phyloP scores from a whole-genome alignment of 2,113 vertebrate genomes.

The Syngnathus floridae region DNA sequence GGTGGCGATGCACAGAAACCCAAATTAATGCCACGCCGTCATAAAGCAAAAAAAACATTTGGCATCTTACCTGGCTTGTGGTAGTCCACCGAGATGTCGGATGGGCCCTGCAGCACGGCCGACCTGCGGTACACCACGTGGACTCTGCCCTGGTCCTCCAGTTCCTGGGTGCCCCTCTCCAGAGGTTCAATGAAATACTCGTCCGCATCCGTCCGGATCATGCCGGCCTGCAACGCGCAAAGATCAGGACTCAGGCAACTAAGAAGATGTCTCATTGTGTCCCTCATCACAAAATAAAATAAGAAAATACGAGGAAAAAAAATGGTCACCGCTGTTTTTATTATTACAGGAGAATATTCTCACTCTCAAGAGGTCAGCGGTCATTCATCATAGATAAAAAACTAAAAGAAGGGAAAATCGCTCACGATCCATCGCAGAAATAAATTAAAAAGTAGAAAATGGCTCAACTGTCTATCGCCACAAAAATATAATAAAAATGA shows the following conservation, averaged over 20 bases:
- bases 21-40: background rate
- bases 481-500: too few relatives aligned
- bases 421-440: too few relatives aligned
- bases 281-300: too few relatives aligned
- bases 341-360: too few relatives aligned
- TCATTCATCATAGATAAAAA: too few relatives aligned
- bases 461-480: too few relatives aligned
- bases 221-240: conserved; percentile 78
- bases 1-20: background rate
- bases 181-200: conserved; percentile 97
- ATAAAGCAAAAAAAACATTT: background rate
- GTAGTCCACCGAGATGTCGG: conserved; percentile 68
- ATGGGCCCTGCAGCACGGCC: conserved; percentile 59
- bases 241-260: background rate
- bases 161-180: conserved; percentile 85
- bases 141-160: conserved; percentile 85
- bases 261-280: background rate
- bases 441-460: too few relatives aligned
- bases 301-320: too few relatives aligned
- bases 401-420: too few relatives aligned
- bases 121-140: conserved; percentile 92
- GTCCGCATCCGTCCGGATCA: conserved; percentile 88
- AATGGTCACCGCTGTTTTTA: too few relatives aligned
- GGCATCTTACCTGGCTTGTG: conserved; percentile 55
- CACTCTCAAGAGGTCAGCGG: too few relatives aligned